These are phyloP conservation scores for Syndactyla subalaris DNA, from an alignment of 2,797 vertebrate genomes.

Conservation along the genomic window DNA sequence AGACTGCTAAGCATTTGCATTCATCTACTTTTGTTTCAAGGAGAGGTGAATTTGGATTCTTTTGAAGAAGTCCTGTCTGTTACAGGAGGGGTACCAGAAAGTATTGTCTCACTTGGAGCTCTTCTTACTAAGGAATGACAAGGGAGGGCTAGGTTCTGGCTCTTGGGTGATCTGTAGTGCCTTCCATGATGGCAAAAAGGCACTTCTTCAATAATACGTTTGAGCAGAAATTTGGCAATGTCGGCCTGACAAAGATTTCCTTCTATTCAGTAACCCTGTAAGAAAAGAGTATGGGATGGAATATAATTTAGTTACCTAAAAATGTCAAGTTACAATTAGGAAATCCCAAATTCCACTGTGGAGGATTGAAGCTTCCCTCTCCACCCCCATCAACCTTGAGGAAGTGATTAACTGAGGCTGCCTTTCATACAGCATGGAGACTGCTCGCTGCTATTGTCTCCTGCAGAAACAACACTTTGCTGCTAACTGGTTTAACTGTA, in stretches of 20 bases:
- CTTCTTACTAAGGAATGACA: not conserved
- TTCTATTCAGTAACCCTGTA: not conserved
- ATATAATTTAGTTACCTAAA: not conserved
- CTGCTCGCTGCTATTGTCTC: slow-evolving; percentile 49
- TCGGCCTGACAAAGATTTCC: not conserved
- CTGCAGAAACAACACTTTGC: slow-evolving; percentile 19
- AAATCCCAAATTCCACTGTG: not conserved
- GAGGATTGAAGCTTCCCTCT: not conserved
- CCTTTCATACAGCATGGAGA: not conserved
- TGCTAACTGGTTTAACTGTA: slow-evolving; percentile 49
- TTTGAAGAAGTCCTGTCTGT: not conserved
- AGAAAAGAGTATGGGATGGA: not conserved
- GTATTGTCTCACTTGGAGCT: not conserved
- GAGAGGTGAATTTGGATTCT: not conserved
- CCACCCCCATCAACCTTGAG: not conserved
- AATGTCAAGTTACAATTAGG: not conserved
- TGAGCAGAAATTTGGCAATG: not conserved
- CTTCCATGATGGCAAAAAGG: not conserved
- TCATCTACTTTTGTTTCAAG: not conserved
- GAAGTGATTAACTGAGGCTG: not conserved
- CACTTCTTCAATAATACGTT: not conserved
- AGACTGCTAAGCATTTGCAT: not conserved
- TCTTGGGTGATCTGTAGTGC: not conserved
- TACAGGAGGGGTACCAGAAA: not conserved
- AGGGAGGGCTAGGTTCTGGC: not conserved